Evolutionary conservation across 2,888 invertebrate genomes (phyloP), one percentile per base, ranked within the genome.

Genomic region (Panzeria rudis): DNA sequence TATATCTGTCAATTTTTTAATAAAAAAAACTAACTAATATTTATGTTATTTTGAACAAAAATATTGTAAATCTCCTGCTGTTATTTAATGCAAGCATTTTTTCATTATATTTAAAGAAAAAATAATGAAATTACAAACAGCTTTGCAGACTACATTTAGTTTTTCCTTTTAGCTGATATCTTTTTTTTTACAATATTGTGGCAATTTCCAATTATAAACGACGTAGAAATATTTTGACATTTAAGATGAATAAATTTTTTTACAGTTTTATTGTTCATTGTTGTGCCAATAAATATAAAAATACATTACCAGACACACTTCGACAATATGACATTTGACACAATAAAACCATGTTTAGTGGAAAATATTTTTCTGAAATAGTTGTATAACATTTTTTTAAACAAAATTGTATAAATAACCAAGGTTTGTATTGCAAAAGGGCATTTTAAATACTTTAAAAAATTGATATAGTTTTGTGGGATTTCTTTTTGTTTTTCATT

Each of bases 201-300:
- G 47, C 75, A 76, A 76, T 56, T 71, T 76, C 13, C 50, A 59
- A 68, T 76, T 75, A 82, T 56, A 62, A 82, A 85, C 73, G 69
- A 82, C 73, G 32, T 78, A 62, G 23, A 82, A 85, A 75, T 79
- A 85, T 82, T 85, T 82, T 85, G 85, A 85, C 85, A 85, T 85
- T 85, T 85, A 85, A 79, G 78, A 82, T 82, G 78, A 85, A 82
- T 76, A 82, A 59, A 75, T 75, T 79, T 68, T 66, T 77, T 76
- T 38, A 8, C 32, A 20, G 15, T 23, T 68, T 47, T 47, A 44
- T 20, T 17, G 41, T 32, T 29, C 50, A 64, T 54, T 79, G 62
- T 79, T 66, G n/a, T 50, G 66, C 59, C 66, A 73, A 80, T 73
- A 80, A 66, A 80, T 62, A 59, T 61, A 47, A 56, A 72, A 29